Base-by-base conservation (phyloP, 2,113 vertebrate genomes). In the Rhabdornis inornatus region DNA sequence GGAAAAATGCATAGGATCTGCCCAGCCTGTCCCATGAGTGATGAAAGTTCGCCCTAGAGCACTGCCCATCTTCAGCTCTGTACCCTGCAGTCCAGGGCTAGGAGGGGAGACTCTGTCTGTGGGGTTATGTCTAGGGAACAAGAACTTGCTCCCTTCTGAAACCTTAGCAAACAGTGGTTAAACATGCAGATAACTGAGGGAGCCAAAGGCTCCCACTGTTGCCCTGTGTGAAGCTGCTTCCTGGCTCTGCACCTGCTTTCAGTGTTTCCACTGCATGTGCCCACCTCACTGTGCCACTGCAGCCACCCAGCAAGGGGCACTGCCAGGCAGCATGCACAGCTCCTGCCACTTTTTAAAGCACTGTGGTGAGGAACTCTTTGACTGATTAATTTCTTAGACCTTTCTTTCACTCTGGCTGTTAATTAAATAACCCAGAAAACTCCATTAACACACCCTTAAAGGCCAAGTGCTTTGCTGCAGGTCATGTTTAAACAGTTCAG, bases 1-100 rank as follows among this genome's bases (percentile, higher is more conserved):
- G 79, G 61, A 76, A 63, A 63, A 53, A 10, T 1, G 4, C 0
- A 1, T 0, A 8, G 21, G 33, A 53, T 19, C 28, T 70, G 47
- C 47, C 18, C 50, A 14, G 50, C 11, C 27, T 49, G 30, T 63
- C 35, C 2, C 1, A 1, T 2, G 3, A 16, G 30, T 5, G 53
- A 20, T 31, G 53, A 27, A 30, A 49, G 39, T 9, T 8, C 0
- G 25, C n/a, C 42, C 2, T 2, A 24, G 40, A 52, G 39, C 3
- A 0, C 49, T 44, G 77, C 57, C 47, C 39, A 6, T 9, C 56
- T 16, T 24, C 33, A 35, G 50, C 61, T 37, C 61, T 35, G 83
- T 33, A 20, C 14, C 22, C 61, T 0, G 0, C 35, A 25, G 50
- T 22, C 50, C 37, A 35, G n/a, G 44, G 21, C 31, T 50, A 45